Percentiles rank a stretch among this genome's conserved stretches.
phyloP scores from a whole-genome alignment of 2,113 vertebrate genomes.

The Gambusia affinis region DNA sequence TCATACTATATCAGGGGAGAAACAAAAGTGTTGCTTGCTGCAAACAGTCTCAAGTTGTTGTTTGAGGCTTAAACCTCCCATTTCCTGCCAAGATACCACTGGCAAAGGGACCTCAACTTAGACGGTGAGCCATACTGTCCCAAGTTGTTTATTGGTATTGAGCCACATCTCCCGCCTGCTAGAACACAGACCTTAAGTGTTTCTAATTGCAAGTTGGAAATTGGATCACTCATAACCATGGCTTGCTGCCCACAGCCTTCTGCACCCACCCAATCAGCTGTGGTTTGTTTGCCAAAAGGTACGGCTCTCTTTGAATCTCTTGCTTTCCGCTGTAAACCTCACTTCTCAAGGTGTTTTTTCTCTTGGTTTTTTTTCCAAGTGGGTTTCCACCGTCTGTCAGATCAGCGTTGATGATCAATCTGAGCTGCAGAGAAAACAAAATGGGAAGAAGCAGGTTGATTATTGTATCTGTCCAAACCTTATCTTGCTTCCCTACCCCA shows the following conservation, averaged over 20 bases:
- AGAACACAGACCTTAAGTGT: not conserved
- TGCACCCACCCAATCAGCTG: not conserved
- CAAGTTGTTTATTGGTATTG: not conserved
- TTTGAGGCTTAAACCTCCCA: slow-evolving; percentile 22
- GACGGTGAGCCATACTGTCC: not conserved
- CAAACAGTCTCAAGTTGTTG: slow-evolving; percentile 14
- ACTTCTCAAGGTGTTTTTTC: not conserved
- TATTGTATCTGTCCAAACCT: not conserved
- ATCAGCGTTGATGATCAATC: slow-evolving; percentile 12
- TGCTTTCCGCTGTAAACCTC: not conserved
- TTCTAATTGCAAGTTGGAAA: slow-evolving; percentile 3
- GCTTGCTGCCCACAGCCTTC: not conserved
- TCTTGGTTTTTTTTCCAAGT: not conserved
- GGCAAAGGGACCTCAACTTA: not conserved
- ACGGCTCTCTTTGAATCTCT: not conserved
- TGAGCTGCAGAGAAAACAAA: slow-evolving; percentile 41
- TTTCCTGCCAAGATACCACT: slow-evolving; percentile 41
- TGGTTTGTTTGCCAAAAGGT: not conserved
- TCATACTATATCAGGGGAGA: not conserved
- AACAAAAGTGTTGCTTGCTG: slow-evolving; percentile 34
- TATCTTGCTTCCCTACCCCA: not conserved
- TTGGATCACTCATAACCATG: slow-evolving; percentile 26
- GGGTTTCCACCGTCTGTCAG: not conserved
- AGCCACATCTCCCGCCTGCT: slow-evolving; percentile 35
- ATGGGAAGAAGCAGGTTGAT: not conserved